Conservation (phyloP, 2,113 vertebrate species). For the Blennius ocellaris region DNA sequence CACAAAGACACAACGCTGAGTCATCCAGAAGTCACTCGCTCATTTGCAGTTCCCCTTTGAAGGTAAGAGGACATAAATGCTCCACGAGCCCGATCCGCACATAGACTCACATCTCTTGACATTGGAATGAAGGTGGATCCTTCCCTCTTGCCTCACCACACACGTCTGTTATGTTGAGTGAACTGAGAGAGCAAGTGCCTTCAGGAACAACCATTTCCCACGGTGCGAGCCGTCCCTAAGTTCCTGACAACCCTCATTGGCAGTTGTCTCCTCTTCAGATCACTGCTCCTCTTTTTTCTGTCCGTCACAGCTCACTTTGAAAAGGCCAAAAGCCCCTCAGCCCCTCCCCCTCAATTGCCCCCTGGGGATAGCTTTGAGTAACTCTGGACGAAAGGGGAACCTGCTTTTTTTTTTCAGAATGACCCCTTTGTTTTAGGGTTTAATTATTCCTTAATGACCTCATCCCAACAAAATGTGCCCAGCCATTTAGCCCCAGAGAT, state of each 20-base stretch:
- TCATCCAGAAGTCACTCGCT: constrained; percentile 15
- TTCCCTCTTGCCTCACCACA: constrained; percentile 47
- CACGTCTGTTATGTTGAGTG: constrained; percentile 47
- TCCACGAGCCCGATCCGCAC: constrained; percentile 46
- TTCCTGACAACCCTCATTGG: constrained; percentile 56
- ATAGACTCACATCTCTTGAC: constrained; percentile 46
- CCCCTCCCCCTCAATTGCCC: constrained; percentile 38
- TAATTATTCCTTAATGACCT: constrained; percentile 81
- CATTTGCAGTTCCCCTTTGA: constrained; percentile 23
- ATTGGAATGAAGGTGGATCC: constrained; percentile 18
- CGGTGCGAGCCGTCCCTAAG: constrained; percentile 53
- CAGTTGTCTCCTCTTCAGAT: constrained; percentile 55
- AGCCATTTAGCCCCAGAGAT: constrained; percentile 69
- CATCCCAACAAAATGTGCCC: constrained; percentile 74
- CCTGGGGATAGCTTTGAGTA: constrained; percentile 68
- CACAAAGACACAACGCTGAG: constrained; percentile 34
- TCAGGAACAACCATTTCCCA: constrained; percentile 67
- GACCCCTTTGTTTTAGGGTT: constrained; percentile 78
- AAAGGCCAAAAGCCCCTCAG: constrained; percentile 73
- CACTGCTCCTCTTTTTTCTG: constrained; percentile 50
- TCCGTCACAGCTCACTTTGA: constrained; percentile 69
- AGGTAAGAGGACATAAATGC: constrained; percentile 43
- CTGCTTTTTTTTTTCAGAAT: constrained; percentile 71
- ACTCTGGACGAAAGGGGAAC: constrained; percentile 63
- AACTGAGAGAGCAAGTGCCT: constrained; percentile 17